Conservation (phyloP, 2,113 vertebrate genomes). For the Sander vitreus region DNA sequence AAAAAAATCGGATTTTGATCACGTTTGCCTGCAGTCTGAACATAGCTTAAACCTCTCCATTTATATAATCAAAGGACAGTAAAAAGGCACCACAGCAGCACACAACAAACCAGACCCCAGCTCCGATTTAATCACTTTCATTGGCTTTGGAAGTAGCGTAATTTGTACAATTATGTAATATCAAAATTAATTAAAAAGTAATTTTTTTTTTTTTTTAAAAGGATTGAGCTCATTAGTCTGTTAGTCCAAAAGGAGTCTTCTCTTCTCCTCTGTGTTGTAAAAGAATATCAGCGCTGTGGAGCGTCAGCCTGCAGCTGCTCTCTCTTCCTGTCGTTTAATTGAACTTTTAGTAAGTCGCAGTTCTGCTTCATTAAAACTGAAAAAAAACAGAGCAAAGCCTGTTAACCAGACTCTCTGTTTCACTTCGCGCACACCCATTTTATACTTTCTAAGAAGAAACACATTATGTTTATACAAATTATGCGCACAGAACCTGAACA, state of each 20-base stretch:
- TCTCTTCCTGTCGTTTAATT: background rate
- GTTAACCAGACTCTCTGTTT: constrained; percentile 6
- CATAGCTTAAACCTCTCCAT: background rate
- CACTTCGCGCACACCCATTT: background rate
- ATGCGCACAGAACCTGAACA: background rate
- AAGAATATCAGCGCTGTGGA: background rate
- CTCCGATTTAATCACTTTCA: background rate
- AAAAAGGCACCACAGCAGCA: background rate
- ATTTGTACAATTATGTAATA: background rate
- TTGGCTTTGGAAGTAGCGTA: background rate
- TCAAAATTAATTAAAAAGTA: background rate
- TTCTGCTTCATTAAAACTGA: constrained; percentile 32
- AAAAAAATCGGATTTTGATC: no score
- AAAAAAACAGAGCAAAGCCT: background rate
- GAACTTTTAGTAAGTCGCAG: constrained; percentile 8
- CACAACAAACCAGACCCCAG: background rate
- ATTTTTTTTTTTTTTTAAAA: background rate
- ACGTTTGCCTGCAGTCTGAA: no score
- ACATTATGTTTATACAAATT: background rate
- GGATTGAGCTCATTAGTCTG: constrained; percentile 24
- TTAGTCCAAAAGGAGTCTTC: background rate
- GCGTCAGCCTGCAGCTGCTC: constrained; percentile 13
- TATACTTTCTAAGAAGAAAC: background rate
- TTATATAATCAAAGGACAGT: background rate
- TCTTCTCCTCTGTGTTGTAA: background rate